Evolutionary conservation across 2,797 vertebrate species (phyloP).

Genomic region (Xiphorhynchus erythropygius): DNA sequence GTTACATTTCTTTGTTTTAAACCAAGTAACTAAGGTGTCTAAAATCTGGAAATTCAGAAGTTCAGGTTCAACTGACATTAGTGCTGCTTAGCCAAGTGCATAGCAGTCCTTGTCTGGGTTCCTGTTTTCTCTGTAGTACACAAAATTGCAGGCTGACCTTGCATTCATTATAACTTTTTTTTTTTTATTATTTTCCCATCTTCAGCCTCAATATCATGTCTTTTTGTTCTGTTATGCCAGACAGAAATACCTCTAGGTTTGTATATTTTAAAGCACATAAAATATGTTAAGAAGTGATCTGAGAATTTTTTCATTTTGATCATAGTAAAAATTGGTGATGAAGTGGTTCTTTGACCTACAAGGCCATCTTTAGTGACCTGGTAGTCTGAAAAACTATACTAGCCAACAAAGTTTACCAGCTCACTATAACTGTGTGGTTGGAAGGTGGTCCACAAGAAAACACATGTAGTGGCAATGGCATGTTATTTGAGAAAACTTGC

Average conservation of each 20-base stretch:
- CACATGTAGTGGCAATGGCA: not conserved
- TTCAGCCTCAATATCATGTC: not conserved
- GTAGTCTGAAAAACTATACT: not conserved
- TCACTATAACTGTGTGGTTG: rapidly evolving
- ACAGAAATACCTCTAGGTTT: not conserved
- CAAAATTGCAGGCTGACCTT: not conserved
- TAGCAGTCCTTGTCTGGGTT: not conserved
- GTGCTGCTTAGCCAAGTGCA: not conserved
- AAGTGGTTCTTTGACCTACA: not conserved
- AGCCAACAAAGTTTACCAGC: not conserved
- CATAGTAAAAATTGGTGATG: not conserved
- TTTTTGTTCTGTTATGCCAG: not conserved
- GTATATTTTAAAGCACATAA: not conserved
- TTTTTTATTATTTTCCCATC: not conserved
- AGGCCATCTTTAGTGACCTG: not conserved
- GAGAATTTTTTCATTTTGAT: not conserved
- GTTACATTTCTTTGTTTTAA: not conserved
- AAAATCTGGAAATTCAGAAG: not conserved
- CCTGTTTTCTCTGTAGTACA: not conserved
- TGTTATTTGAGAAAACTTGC: not conserved
- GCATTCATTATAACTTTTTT: not conserved
- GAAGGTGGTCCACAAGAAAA: not conserved
- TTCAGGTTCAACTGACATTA: not conserved
- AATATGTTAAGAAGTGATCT: not conserved
- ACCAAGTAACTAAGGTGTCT: not conserved